Evolutionary conservation across 1,140 invertebrate genomes (phyloP).

Genomic region (Drosophila ercepeae): DNA sequence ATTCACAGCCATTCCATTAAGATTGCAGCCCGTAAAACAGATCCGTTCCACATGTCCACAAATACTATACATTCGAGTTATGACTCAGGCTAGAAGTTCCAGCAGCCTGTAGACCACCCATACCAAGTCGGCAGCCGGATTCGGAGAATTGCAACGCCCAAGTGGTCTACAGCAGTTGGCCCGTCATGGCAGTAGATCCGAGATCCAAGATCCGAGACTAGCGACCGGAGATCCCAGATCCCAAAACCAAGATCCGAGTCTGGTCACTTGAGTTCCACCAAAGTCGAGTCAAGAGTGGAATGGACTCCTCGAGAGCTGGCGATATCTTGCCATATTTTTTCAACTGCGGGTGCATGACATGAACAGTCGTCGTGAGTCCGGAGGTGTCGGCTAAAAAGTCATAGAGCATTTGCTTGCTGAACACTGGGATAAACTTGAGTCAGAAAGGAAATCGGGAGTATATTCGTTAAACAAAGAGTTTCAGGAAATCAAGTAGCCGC

Average conservation of each 20-base stretch:
- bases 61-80: neutral
- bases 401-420: slow-evolving; percentile 38
- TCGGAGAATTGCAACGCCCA: slow-evolving; percentile 52
- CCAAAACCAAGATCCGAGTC: slow-evolving; percentile 23
- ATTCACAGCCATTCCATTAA: slow-evolving; percentile 41
- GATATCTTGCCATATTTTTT: slow-evolving; percentile 56
- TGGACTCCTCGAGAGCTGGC: slow-evolving; percentile 24
- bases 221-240: slow-evolving; percentile 22
- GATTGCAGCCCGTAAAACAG: slow-evolving; percentile 37
- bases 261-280: slow-evolving; percentile 19
- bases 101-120: slow-evolving; percentile 50
- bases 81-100: slow-evolving; percentile 44
- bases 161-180: slow-evolving; percentile 36
- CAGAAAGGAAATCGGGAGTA: neutral
- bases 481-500: neutral
- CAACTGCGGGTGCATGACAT: slow-evolving; percentile 71
- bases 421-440: neutral
- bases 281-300: slow-evolving; percentile 12
- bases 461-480: neutral
- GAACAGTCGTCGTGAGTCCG: slow-evolving; percentile 45
- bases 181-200: slow-evolving; percentile 35
- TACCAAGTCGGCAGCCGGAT: slow-evolving; percentile 29
- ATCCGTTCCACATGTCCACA: slow-evolving; percentile 37
- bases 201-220: slow-evolving; percentile 14
- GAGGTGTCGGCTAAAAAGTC: slow-evolving; percentile 36